A percentile compares a stretch with the other conserved stretches of the same genome.
Conservation (phyloP, 2,113 vertebrate species). For the Delphinapterus leucas region DNA sequence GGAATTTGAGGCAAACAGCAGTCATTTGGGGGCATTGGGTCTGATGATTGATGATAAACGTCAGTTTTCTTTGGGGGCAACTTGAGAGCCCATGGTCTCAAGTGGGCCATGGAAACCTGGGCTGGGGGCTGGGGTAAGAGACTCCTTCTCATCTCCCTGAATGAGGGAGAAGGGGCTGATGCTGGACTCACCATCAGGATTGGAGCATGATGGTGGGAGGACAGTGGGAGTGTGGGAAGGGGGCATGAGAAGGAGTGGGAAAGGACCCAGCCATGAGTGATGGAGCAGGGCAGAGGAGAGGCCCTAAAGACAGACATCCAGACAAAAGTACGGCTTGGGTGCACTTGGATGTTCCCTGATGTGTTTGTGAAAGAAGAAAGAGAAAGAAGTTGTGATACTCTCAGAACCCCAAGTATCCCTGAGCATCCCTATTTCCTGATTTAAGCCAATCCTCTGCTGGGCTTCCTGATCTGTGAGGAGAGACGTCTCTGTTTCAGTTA, state of each 20-base stretch:
- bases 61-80: background rate
- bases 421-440: too few relatives aligned
- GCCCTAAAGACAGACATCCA: background rate
- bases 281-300: background rate
- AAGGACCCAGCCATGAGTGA: too few relatives aligned
- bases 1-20: background rate
- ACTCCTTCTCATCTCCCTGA: background rate
- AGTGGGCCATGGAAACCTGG: background rate
- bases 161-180: background rate
- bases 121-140: too few relatives aligned
- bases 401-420: background rate
- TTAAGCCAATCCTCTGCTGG: background rate
- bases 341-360: rapidly evolving
- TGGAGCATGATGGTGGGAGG: background rate
- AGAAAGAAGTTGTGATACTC: background rate
- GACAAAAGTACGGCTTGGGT: background rate
- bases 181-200: rapidly evolving
- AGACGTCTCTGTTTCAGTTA: background rate
- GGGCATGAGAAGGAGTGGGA: rapidly evolving
- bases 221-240: rapidly evolving
- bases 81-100: background rate
- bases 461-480: background rate
- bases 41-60: background rate
- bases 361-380: background rate
- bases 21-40: rapidly evolving